Conservation (phyloP, 2,888 invertebrate species). For the Iselma pallidipennis region DNA sequence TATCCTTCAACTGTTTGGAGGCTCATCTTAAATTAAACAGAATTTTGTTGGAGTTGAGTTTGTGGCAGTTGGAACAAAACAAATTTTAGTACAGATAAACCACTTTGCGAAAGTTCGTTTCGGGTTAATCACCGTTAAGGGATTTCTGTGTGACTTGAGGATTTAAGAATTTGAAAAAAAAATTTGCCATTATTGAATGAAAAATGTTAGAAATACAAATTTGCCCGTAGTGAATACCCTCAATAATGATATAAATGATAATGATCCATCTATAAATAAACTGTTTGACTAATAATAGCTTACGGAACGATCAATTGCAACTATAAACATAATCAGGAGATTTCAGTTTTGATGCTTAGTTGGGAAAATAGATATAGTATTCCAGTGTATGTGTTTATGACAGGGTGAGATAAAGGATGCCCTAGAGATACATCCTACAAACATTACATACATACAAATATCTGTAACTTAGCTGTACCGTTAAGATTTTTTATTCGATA, state of each 20-base stretch:
- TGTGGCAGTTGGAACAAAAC: conserved; percentile 19
- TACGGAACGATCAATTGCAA: not conserved
- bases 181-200: no score
- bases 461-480: no score
- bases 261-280: not conserved
- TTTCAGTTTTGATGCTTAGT: conserved; percentile 17
- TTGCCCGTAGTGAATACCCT: no score
- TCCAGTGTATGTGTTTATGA: conserved; percentile 37
- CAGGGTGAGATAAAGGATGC: conserved; percentile 32
- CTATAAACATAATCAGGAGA: conserved; percentile 15
- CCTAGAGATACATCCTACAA: conserved; percentile 18
- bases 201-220: no score
- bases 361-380: conserved; percentile 23
- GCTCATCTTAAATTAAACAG: conserved; percentile 9
- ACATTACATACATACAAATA: conserved; percentile 11
- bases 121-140: conserved; percentile 20
- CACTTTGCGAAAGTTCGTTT: conserved; percentile 17
- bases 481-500: no score
- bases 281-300: not conserved
- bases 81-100: conserved; percentile 24
- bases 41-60: conserved; percentile 20
- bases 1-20: not conserved
- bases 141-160: conserved; percentile 5
- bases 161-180: not conserved
- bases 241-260: not conserved